Evolutionary conservation across 2,113 vertebrate genomes (phyloP).

Genomic region (Alexandromys fortis): DNA sequence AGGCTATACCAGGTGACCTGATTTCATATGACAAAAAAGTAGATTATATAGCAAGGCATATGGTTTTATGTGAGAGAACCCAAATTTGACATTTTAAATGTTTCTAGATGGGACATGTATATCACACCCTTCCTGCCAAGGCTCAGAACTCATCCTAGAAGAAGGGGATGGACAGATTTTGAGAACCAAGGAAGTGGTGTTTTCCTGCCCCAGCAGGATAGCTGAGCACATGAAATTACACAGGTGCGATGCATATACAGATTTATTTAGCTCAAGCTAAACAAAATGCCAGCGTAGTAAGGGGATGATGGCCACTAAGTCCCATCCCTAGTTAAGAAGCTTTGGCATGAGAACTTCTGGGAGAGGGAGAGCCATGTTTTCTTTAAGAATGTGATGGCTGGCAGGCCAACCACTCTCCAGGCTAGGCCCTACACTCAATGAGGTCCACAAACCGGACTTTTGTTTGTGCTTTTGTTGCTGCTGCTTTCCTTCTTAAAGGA

Average conservation of each 20-base stretch:
- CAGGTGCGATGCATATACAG: not conserved
- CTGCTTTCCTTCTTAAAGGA: not conserved
- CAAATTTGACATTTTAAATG: not conserved
- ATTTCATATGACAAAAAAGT: not conserved
- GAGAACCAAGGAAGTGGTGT: not conserved
- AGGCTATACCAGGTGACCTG: not conserved
- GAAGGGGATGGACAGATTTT: not conserved
- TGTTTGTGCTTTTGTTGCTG: not conserved
- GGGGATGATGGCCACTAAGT: not conserved
- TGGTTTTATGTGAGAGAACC: not conserved
- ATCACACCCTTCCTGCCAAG: not conserved
- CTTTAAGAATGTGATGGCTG: not conserved
- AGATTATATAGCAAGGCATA: not conserved
- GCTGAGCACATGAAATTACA: fast-evolving
- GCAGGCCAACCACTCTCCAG: not conserved
- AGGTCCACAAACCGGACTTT: no score
- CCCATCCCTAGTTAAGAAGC: not conserved
- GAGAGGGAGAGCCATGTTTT: not conserved
- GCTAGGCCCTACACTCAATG: not conserved
- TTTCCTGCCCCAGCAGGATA: not conserved
- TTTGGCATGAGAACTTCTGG: not conserved
- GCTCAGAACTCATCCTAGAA: not conserved
- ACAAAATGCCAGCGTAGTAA: not conserved
- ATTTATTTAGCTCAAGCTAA: not conserved
- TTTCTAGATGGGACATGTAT: not conserved